Evolutionary conservation across 2,888 invertebrate species (phyloP), one percentile per base, ranked within the genome.

Genomic region (Terebella lapidaria): DNA sequence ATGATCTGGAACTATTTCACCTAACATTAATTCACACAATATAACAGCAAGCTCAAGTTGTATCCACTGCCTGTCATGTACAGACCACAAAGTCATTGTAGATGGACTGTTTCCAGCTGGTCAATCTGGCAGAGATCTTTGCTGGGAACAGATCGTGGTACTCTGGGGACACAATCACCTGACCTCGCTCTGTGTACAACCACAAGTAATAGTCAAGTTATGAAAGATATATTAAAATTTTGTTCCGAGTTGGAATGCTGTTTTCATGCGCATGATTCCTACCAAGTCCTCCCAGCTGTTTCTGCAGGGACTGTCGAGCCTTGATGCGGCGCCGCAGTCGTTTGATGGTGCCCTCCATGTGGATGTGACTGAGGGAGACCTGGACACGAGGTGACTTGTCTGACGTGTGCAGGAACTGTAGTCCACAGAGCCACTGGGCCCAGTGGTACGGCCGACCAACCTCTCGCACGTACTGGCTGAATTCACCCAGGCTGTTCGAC

Each of bases 371-470:
- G 35, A 84, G 71, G 4, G 68, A 56, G 24, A 66, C 65, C 49
- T 64, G 66, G 26, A 66, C 63, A 22, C 58, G 57, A 2, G 45
- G 25, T 15, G n/a, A 26, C 10, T 27, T 24, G 26, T 35, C 20
- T 24, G 53, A 30, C 60, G 60, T 57, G 22, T 57, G 35, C 26
- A 80, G 84, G 71, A 92, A 92, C 73, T 91, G 88, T 63, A 94
- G 83, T 0, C 94, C 94, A 72, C 91, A 91, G 81, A 95, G 86
- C 78, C 87, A 86, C 81, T 95, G 95, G 0, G 91, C 90, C 95
- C 95, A 96, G 64, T 86, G 84, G 75, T 91, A 96, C 0, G 94
- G 92, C 69, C 87, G 87, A 0, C 94, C 94, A 27, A 64, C 52
- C 25, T 53, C 56, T n/a, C 69, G 58, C 25, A 81, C 71, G 63